These are phyloP conservation scores for Euplexia lucipara DNA, from an alignment of 2,888 invertebrate species.

Conservation along the genomic window DNA sequence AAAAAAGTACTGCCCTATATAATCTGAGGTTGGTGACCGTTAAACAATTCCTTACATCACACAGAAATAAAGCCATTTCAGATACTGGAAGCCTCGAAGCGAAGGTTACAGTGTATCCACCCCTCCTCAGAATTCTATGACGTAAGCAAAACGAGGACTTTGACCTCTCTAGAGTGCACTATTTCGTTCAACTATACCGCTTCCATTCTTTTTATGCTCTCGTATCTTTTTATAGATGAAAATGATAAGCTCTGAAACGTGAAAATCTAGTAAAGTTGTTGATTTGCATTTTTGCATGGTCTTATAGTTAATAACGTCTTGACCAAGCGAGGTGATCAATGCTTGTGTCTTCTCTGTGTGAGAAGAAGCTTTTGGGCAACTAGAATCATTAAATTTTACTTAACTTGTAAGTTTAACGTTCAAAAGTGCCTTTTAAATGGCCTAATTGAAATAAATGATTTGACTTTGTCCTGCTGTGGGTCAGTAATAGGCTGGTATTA, in stretches of 20 bases:
- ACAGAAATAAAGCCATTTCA: constrained; percentile 52
- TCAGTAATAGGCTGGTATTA: too few species aligned
- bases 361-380: too few species aligned
- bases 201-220: constrained; percentile 36
- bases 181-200: constrained; percentile 39
- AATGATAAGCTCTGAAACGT: constrained; percentile 23
- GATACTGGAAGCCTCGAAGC: constrained; percentile 40
- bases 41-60: constrained; percentile 49
- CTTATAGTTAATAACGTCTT: too few species aligned
- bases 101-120: constrained; percentile 48
- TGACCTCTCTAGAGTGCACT: constrained; percentile 49
- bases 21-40: constrained; percentile 43
- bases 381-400: too few species aligned
- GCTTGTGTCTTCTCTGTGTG: too few species aligned
- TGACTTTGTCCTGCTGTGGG: too few species aligned
- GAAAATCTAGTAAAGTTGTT: constrained; percentile 8
- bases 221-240: constrained; percentile 27
- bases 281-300: constrained; percentile 23
- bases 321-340: too few species aligned
- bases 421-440: too few species aligned
- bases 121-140: constrained; percentile 41
- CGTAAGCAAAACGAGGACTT: constrained; percentile 49
- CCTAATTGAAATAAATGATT: too few species aligned
- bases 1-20: constrained; percentile 34
- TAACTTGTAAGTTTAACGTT: too few species aligned